Conservation (phyloP, 2,797 vertebrate species). For the Pitangus sulphuratus region DNA sequence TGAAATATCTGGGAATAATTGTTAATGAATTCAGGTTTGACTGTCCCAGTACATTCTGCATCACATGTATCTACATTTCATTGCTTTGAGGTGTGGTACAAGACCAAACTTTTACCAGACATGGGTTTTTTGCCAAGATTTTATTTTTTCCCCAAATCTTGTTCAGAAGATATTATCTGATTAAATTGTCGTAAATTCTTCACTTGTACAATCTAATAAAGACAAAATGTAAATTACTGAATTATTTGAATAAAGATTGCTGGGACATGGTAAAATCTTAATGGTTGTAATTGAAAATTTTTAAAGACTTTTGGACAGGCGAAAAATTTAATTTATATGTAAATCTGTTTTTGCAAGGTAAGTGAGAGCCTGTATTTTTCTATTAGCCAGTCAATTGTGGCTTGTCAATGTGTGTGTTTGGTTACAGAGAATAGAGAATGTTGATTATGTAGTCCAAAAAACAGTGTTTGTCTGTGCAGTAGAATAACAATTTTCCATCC, state of each 20-base stretch:
- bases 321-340: constrained; percentile 19
- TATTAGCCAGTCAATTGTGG: background rate
- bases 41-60: background rate
- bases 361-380: background rate
- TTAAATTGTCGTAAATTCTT: background rate
- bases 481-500: background rate
- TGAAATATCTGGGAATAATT: background rate
- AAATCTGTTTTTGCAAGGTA: background rate
- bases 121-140: background rate
- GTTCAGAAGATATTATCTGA: background rate
- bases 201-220: background rate
- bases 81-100: background rate
- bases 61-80: background rate
- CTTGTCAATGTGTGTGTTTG: background rate
- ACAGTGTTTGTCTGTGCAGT: background rate
- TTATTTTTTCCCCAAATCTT: background rate
- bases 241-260: background rate
- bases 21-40: background rate
- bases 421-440: background rate
- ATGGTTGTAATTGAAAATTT: constrained; percentile 7
- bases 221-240: background rate
- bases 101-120: background rate
- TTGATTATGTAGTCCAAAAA: background rate
- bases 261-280: background rate
- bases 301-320: background rate